Evolutionary conservation across 2,797 vertebrate genomes (phyloP).

Genomic region (Pipistrellus nathusii): DNA sequence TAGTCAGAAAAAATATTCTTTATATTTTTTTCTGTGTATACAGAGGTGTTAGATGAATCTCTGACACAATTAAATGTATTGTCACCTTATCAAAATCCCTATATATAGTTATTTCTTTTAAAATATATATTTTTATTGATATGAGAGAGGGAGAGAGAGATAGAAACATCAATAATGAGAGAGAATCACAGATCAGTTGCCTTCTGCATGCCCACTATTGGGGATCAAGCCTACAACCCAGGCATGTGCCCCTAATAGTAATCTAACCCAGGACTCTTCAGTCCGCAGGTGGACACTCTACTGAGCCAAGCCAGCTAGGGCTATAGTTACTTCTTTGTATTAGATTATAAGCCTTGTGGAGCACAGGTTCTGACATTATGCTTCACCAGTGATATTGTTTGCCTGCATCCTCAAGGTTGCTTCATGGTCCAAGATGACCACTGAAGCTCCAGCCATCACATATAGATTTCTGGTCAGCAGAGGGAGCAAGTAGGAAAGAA

Average conservation of each 20-base stretch:
- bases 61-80: conserved; percentile 12
- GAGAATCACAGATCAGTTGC: too few species aligned
- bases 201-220: too few species aligned
- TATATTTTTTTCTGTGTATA: not conserved
- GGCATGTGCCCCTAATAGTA: too few species aligned
- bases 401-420: not conserved
- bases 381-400: not conserved
- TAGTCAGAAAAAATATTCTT: not conserved
- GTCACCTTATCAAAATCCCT: not conserved
- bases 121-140: too few species aligned
- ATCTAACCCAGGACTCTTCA: too few species aligned
- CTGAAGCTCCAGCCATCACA: not conserved
- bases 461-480: not conserved
- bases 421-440: not conserved
- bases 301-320: too few species aligned
- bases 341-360: not conserved
- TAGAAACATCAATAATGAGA: too few species aligned
- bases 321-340: conserved; percentile 16
- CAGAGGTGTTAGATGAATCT: not conserved
- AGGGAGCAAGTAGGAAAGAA: not conserved
- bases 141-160: too few species aligned
- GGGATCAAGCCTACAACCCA: too few species aligned
- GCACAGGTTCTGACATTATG: not conserved
- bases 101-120: not conserved
- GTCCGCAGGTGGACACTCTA: too few species aligned